These are phyloP conservation scores for Cheilosia impressa DNA, from an alignment of 2,888 invertebrate species.

Conservation along the genomic window DNA sequence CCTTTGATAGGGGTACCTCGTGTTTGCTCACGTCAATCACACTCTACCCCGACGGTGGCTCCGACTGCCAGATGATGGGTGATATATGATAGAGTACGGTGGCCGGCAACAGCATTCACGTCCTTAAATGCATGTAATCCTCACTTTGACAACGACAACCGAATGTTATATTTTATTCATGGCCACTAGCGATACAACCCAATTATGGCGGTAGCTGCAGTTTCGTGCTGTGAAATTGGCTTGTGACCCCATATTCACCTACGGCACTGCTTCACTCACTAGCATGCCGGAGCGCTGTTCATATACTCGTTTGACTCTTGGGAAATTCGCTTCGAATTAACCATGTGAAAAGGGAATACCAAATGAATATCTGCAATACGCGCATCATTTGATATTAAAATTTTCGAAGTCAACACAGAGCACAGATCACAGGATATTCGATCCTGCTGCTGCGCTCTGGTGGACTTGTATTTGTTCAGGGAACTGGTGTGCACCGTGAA, in stretches of 20 bases:
- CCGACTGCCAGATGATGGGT: constrained; percentile 24
- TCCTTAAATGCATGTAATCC: constrained; percentile 72
- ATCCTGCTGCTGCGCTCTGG: constrained; percentile 3
- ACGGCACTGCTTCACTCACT: constrained; percentile 25
- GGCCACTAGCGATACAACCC: constrained; percentile 73
- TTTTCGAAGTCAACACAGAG: constrained; percentile 52
- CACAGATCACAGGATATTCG: constrained; percentile 51
- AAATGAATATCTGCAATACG: constrained; percentile 74
- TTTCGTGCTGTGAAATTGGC: constrained; percentile 41
- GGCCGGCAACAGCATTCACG: constrained; percentile 27
- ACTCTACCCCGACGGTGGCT: constrained; percentile 6
- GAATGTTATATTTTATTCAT: constrained; percentile 72
- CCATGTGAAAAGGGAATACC: constrained; percentile 68
- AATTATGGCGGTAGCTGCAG: constrained; percentile 63
- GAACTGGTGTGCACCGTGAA: no score
- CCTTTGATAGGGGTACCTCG: constrained; percentile 51
- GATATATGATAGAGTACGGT: not conserved
- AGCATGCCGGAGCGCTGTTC: not conserved
- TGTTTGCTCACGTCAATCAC: constrained; percentile 61
- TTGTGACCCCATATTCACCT: constrained; percentile 62
- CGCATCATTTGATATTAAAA: constrained; percentile 73
- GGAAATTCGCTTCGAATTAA: constrained; percentile 68
- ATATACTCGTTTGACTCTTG: constrained; percentile 18
- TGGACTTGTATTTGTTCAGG: no score
- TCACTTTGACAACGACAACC: constrained; percentile 72